These are phyloP conservation scores for Phorcus lineatus DNA, from an alignment of 2,888 invertebrate genomes.

Conservation along the genomic window DNA sequence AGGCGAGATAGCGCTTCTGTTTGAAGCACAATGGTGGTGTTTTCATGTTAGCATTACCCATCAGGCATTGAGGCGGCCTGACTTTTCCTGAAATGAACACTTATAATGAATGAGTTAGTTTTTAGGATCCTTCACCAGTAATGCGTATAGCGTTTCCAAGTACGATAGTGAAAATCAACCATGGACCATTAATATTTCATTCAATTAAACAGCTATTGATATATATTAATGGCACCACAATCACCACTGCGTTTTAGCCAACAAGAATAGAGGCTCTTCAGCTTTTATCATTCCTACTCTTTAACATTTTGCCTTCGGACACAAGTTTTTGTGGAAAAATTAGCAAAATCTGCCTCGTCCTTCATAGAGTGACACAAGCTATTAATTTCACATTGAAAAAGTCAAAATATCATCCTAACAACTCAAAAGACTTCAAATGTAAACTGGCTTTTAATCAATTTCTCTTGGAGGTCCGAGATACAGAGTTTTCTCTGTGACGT, in stretches of 20 bases:
- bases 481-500: background rate
- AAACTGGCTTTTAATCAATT: slow-evolving; percentile 27
- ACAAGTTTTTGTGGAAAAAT: too few relatives aligned
- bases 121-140: background rate
- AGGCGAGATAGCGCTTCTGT: background rate
- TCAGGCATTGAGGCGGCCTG: slow-evolving; percentile 1
- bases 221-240: background rate
- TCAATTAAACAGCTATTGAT: background rate
- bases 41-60: background rate
- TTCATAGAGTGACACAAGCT: slow-evolving; percentile 23
- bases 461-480: background rate
- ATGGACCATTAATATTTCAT: background rate
- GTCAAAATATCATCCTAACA: slow-evolving; percentile 14
- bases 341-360: slow-evolving; percentile 14
- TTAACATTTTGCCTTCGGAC: too few relatives aligned
- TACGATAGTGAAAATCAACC: background rate
- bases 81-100: slow-evolving; percentile 12
- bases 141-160: background rate
- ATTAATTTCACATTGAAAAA: slow-evolving; percentile 26
- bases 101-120: slow-evolving; percentile 9
- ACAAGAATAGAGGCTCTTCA: background rate
- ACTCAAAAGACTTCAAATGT: slow-evolving; percentile 20
- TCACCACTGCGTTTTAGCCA: background rate
- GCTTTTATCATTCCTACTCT: background rate
- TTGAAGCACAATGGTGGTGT: background rate